Conservation (phyloP, 2,797 vertebrate genomes). For the Acanthornis magna region DNA sequence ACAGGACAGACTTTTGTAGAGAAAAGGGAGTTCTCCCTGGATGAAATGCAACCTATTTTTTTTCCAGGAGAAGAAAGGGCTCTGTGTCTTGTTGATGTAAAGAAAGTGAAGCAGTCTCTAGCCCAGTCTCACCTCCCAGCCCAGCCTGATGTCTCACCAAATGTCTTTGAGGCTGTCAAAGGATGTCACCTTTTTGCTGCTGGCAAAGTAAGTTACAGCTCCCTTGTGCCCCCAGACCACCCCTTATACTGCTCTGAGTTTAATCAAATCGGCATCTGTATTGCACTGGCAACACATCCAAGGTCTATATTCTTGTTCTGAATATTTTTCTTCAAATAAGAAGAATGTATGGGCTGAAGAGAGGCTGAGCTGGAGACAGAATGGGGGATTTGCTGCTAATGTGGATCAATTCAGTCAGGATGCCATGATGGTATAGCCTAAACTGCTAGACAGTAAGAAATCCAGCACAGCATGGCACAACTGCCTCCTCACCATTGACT, state of each 20-base stretch:
- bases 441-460: neutral
- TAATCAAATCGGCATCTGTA: neutral
- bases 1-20: neutral
- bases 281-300: neutral
- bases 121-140: conserved; percentile 95
- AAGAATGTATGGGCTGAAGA: neutral
- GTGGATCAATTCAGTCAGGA: neutral
- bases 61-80: conserved; percentile 91
- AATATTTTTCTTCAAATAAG: neutral
- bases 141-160: conserved; percentile 90
- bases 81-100: conserved; percentile 93
- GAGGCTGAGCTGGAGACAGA: neutral
- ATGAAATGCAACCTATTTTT: neutral
- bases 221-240: neutral
- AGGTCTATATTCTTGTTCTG: neutral
- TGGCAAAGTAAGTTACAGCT: conserved; percentile 82
- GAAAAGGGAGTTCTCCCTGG: conserved; percentile 1
- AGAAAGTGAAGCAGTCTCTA: conserved; percentile 95
- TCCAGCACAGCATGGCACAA: neutral
- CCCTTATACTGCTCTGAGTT: neutral
- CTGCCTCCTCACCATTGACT: neutral
- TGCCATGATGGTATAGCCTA: neutral
- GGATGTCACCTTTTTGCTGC: conserved; percentile 96
- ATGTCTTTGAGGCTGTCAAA: conserved; percentile 94
- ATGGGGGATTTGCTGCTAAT: neutral